A percentile compares a stretch with the other conserved stretches of the same genome.
These are phyloP conservation scores for Plebejus anna DNA, from an alignment of 2,888 invertebrate genomes.

Conservation along the genomic window DNA sequence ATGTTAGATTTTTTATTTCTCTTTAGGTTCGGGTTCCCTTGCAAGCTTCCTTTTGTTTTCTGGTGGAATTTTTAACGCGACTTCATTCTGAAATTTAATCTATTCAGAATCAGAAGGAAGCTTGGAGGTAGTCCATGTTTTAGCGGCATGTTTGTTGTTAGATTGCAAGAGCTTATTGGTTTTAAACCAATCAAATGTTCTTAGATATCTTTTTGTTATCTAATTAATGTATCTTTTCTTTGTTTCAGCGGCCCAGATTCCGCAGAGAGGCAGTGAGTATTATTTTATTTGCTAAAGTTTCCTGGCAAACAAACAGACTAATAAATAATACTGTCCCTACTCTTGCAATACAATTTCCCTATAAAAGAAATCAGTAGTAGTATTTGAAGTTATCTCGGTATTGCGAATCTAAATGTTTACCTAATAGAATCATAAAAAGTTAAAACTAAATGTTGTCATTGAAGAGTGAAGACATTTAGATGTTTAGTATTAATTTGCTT, in stretches of 20 bases:
- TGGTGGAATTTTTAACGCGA: not conserved
- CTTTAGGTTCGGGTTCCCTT: slow-evolving; percentile 22
- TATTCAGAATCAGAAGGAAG: slow-evolving; percentile 45
- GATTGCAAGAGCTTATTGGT: slow-evolving; percentile 45
- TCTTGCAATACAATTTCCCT: not conserved
- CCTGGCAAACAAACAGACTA: not conserved
- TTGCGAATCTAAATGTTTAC: not conserved
- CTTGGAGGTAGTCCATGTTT: slow-evolving; percentile 52
- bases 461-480: too few species aligned
- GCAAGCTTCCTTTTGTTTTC: slow-evolving; percentile 14
- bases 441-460: too few species aligned
- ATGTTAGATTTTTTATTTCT: slow-evolving; percentile 27
- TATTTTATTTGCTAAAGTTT: not conserved
- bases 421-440: not conserved
- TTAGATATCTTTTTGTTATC: slow-evolving; percentile 31
- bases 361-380: too few species aligned
- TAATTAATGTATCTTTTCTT: slow-evolving; percentile 53
- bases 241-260: slow-evolving; percentile 93
- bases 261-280: slow-evolving; percentile 93
- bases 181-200: slow-evolving; percentile 33
- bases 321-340: not conserved
- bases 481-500: too few species aligned
- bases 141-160: slow-evolving; percentile 76
- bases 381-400: too few species aligned
- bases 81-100: not conserved